Evolutionary conservation across 2,888 invertebrate species (phyloP).

Genomic region (Didymodactylos carnosus): DNA sequence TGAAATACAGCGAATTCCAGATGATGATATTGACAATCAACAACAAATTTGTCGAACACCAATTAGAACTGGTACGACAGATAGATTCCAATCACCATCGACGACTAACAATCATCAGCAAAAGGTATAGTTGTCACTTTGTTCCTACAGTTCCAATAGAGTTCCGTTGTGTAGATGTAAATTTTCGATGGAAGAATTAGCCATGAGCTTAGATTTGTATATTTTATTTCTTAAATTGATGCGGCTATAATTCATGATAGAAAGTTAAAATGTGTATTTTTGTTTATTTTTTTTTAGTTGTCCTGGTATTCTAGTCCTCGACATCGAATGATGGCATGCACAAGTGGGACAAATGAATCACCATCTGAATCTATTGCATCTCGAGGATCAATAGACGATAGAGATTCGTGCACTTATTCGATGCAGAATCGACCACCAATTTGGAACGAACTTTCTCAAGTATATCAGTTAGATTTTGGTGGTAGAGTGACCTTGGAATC

Average conservation of each 20-base stretch:
- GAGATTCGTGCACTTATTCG: constrained; percentile 51
- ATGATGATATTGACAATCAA: constrained; percentile 25
- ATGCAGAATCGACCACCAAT: constrained; percentile 93
- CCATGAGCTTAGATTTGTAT: too few relatives aligned
- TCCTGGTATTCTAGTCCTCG: background rate
- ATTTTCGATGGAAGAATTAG: too few relatives aligned
- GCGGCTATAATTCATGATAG: background rate
- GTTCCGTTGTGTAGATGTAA: too few relatives aligned
- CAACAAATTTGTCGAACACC: too few relatives aligned
- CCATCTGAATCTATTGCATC: background rate
- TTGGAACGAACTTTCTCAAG: constrained; percentile 98
- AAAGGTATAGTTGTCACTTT: too few relatives aligned
- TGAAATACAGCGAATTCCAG: constrained; percentile 24
- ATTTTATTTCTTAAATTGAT: too few relatives aligned
- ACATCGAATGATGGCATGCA: constrained; percentile 2
- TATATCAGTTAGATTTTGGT: constrained; percentile 94
- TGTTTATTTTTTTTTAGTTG: too few relatives aligned
- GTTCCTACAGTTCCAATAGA: too few relatives aligned
- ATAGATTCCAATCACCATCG: too few relatives aligned
- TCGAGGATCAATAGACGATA: constrained; percentile 9
- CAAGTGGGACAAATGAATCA: background rate
- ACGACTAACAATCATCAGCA: too few relatives aligned
- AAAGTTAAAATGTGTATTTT: constrained; percentile 25
- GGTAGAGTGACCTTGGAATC: constrained; percentile 96
- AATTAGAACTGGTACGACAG: too few relatives aligned